Evolutionary conservation across 1,140 invertebrate genomes (phyloP), one percentile per base, ranked within the genome.

Genomic region (Danaus plexippus): DNA sequence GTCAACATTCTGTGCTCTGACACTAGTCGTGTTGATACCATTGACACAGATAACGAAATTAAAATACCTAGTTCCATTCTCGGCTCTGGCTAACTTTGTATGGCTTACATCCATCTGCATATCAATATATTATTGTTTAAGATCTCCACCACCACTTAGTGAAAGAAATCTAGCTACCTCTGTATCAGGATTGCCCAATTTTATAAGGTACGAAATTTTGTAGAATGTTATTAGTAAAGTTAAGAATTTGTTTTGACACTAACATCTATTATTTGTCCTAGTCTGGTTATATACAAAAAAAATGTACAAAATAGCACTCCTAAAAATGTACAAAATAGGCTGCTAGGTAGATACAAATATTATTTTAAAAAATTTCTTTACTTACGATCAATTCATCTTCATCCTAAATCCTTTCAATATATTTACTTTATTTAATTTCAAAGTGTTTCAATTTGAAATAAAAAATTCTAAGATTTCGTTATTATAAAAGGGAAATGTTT

Each of bases 1-100:
- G 3, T 80, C 80, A 1, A 58, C 86, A 0, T 93, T 90, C 76
- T 92, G 92, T 57, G 72, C 89, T 0, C 65, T 92, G 8, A 73
- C 91, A 0, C 73, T 92, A 7, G 77, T 92, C 0, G 88, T 91
- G 0, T 70, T 93, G 4, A 61, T 92, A 9, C 76, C 91, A 0
- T 75, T 92, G 11, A 90, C 90, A 2, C 91, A 93, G 66, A 91
- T 94, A 51, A 86, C 93, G 11, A 90, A 92, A 57, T 83, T 95
- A 1, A 94, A 93, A 66, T 92, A 91, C 67, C 75, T 95, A 58
- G 92, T 94, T 11, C 93, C 93, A 1, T 93, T 94, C 76, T 95
- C 94, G 0, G 88, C 91, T 1, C 58, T 92, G 4, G 93, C 93
- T 11, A 94, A 94, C 63, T 68, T 90, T 12, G 91, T 91, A 42